Conservation (phyloP, 2,888 invertebrate species). For the Lasioglossum lativentre region DNA sequence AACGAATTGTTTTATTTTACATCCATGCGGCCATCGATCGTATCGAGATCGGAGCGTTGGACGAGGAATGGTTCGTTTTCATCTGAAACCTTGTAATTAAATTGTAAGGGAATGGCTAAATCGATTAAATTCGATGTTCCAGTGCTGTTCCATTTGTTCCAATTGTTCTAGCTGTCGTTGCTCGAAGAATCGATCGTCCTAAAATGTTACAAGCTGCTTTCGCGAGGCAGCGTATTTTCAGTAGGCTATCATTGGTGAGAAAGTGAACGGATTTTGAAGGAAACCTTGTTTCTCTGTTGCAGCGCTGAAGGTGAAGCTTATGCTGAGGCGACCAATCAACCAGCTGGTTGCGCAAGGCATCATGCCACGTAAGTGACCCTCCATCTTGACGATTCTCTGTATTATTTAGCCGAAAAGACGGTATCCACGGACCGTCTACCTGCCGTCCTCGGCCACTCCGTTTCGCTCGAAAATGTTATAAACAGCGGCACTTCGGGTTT, state of each 20-base stretch:
- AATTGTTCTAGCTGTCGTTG: not conserved
- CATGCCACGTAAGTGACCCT: conserved; percentile 96
- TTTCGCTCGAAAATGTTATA: not conserved
- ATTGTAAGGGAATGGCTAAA: too few relatives aligned
- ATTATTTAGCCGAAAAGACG: not conserved
- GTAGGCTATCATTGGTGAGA: not conserved
- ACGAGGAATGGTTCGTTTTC: too few relatives aligned
- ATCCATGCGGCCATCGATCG: too few relatives aligned
- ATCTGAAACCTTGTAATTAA: too few relatives aligned
- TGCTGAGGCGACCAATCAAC: conserved; percentile 96
- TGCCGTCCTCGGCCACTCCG: not conserved
- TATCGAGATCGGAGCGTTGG: too few relatives aligned
- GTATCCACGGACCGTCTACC: not conserved
- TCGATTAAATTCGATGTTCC: not conserved
- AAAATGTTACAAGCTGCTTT: not conserved
- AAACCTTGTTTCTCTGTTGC: conserved; percentile 84
- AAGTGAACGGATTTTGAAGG: conserved; percentile 31
- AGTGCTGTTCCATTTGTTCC: not conserved
- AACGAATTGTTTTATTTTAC: too few relatives aligned
- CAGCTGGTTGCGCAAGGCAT: conserved; percentile 99
- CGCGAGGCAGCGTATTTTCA: not conserved
- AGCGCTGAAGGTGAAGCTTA: conserved; percentile 98
- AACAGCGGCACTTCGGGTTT: not conserved
- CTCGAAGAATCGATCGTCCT: not conserved
- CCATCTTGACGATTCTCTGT: not conserved